These are phyloP conservation scores for Scylla paramamosain DNA, from an alignment of 1,140 invertebrate genomes.

Conservation along the genomic window DNA sequence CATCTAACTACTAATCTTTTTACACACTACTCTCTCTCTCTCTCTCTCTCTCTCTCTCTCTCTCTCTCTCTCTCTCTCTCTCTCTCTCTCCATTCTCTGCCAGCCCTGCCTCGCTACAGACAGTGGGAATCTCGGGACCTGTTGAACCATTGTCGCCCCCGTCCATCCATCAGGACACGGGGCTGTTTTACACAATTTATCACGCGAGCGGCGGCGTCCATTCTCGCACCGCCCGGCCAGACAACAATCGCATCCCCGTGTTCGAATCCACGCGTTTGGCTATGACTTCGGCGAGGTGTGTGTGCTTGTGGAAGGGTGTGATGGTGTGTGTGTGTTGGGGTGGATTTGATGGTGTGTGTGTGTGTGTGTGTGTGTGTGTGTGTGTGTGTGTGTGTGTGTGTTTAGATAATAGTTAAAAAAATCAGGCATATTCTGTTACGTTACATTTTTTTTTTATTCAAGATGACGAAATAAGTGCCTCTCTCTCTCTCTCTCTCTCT, in stretches of 20 bases:
- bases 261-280: background rate
- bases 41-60: background rate
- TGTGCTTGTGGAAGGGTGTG: background rate
- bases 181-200: conserved; percentile 66
- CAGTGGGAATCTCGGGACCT: conserved; percentile 48
- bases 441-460: background rate
- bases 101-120: conserved; percentile 30
- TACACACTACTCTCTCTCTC: background rate
- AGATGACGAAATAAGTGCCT: background rate
- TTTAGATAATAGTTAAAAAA: background rate
- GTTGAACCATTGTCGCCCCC: conserved; percentile 61
- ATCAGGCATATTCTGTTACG: background rate
- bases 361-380: conserved; percentile 33
- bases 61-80: background rate
- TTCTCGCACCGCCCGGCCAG: conserved; percentile 10
- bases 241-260: background rate
- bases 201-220: conserved; percentile 59
- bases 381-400: too few species aligned
- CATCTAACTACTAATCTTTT: too few species aligned
- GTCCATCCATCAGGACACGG: conserved; percentile 59
- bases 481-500: background rate
- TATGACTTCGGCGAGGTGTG: background rate
- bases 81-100: background rate
- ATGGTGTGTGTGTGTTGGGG: conserved; percentile 22
- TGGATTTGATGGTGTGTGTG: too few species aligned